Percentiles rank a stretch among this genome's conserved stretches.
These are phyloP conservation scores for Epizoanthus stellaris DNA, from an alignment of 92 coral and sea anemone genomes.

Conservation along the genomic window DNA sequence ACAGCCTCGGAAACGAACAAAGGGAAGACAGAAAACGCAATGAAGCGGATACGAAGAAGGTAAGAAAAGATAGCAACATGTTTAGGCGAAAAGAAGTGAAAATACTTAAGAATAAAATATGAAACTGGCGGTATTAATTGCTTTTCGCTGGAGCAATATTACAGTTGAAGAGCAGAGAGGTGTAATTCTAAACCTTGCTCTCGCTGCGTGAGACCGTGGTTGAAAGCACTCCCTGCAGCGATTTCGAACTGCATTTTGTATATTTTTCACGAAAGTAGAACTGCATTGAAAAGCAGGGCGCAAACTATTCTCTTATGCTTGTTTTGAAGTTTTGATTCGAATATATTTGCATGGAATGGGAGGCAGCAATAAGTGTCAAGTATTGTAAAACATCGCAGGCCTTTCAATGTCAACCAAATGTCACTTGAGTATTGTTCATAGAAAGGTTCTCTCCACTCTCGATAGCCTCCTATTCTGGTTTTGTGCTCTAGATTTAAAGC, in stretches of 20 bases:
- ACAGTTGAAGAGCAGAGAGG: slow-evolving; percentile 8
- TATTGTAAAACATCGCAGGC: slow-evolving; percentile 29
- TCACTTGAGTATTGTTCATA: slow-evolving; percentile 17
- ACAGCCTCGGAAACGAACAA: slow-evolving; percentile 33
- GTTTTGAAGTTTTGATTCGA: neutral
- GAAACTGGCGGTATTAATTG: slow-evolving; percentile 26
- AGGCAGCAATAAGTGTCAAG: slow-evolving; percentile 20
- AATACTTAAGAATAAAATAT: slow-evolving; percentile 1
- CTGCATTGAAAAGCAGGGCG: neutral
- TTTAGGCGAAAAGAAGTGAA: neutral
- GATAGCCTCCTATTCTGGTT: neutral
- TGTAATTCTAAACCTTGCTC: slow-evolving; percentile 38
- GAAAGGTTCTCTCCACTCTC: slow-evolving; percentile 17
- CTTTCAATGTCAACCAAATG: slow-evolving; percentile 30
- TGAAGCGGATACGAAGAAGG: slow-evolving; percentile 22
- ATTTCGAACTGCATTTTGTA: slow-evolving; percentile 28
- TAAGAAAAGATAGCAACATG: neutral
- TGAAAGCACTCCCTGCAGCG: slow-evolving; percentile 45
- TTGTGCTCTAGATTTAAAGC: neutral
- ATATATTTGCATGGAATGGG: neutral
- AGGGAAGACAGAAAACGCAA: neutral
- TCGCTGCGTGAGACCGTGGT: slow-evolving; percentile 32
- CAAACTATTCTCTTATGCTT: neutral
- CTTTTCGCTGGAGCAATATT: slow-evolving; percentile 40
- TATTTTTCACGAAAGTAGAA: slow-evolving; percentile 35